Evolutionary conservation across 2,113 vertebrate species (phyloP), one percentile per base, ranked within the genome.

Genomic region (Anhinga anhinga): DNA sequence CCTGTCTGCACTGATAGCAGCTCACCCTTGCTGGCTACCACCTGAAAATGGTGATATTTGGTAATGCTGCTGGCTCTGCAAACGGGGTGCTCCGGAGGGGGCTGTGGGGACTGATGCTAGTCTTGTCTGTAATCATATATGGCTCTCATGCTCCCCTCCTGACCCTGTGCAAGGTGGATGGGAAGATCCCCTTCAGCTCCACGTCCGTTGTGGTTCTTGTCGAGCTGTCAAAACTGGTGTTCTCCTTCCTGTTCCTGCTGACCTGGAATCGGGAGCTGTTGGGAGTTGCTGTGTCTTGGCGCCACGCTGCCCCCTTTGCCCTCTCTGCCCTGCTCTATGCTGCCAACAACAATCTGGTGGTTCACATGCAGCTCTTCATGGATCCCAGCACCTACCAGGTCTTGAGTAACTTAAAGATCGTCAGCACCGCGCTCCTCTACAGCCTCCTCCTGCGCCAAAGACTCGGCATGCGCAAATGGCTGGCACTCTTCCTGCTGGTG

Each of bases 311-410:
- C 4, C 99, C 99, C 11, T 99, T 99, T 5, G 98, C 98, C 3
- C 89, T 99, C 10, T 99, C 99, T 1, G 99, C 99, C 11, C 40
- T 99, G 56, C 98, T 99, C 17, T 99, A 99, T 3, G 98, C 99
- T 6, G 97, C 99, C 77, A 99, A 99, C 98, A 99, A 99, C 98
- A 99, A 99, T 97, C 96, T 99, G 88, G 99, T 99, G 62, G 99
- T 99, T 56, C 97, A 99, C 94, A 99, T 99, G 98, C 99, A 99
- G 96, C 98, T 98, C 40, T 98, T 99, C 96, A 99, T 99, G 99
- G 99, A 99, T 90, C 99, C 99, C 34, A 99, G 99, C 97, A 99
- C 99, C 66, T 99, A 98, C 95, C 99, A 99, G 93, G 98, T 99
- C 30, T 98, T 99, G 56, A 99, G 99, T 70, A 99, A 99, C 97